Percentiles rank a stretch among this genome's conserved stretches.
These are phyloP conservation scores for Rhynchotus rufescens DNA, from an alignment of 2,797 vertebrate genomes.

Conservation along the genomic window DNA sequence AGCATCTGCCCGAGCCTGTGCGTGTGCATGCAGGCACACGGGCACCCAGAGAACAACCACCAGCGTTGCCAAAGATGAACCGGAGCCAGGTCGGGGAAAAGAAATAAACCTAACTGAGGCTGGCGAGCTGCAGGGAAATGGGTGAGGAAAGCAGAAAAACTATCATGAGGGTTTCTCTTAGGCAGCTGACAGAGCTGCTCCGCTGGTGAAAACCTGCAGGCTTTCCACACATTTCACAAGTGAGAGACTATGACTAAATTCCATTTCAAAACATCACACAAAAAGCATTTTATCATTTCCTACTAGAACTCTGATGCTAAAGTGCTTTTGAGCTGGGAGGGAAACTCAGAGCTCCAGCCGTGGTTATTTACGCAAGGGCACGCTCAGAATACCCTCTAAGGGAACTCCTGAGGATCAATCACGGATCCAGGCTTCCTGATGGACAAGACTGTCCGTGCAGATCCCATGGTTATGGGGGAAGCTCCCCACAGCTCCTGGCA, in stretches of 20 bases:
- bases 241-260: neutral
- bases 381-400: neutral
- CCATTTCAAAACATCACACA: neutral
- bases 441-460: neutral
- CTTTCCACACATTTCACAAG: neutral
- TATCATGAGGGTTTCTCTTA: neutral
- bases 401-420: neutral
- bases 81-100: neutral
- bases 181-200: neutral
- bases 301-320: neutral
- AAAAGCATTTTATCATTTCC: neutral
- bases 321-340: neutral
- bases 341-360: neutral
- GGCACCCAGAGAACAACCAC: neutral
- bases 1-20: neutral
- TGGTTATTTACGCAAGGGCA: neutral
- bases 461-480: neutral
- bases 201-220: neutral
- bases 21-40: neutral
- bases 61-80: constrained; percentile 14
- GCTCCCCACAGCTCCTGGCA: neutral
- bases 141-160: neutral
- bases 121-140: neutral
- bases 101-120: neutral
- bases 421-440: constrained; percentile 27